Percentiles rank a stretch among this genome's conserved stretches.
Conservation (phyloP, 1,140 invertebrate species). For the Cotesia vestalis region DNA sequence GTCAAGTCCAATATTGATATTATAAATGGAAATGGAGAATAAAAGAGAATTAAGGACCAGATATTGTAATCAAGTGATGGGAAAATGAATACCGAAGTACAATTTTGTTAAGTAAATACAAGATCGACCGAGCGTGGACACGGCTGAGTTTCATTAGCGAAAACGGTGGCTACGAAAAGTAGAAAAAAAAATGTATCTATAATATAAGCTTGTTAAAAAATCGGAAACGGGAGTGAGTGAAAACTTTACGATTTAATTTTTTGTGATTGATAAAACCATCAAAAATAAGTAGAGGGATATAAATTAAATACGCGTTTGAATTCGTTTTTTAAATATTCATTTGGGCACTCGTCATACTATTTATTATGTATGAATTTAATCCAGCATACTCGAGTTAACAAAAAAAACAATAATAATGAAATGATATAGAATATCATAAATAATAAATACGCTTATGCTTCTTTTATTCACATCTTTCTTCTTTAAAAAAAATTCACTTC, state of each 20-base stretch:
- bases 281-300: background rate
- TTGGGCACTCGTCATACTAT: background rate
- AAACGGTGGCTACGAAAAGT: constrained; percentile 24
- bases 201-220: background rate
- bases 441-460: too few species aligned
- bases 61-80: background rate
- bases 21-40: background rate
- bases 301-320: background rate
- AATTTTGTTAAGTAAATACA: constrained; percentile 42
- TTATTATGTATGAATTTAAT: too few species aligned
- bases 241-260: too few species aligned
- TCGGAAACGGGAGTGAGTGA: background rate
- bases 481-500: background rate
- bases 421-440: background rate
- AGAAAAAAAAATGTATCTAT: constrained; percentile 2
- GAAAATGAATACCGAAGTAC: constrained; percentile 38
- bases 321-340: constrained; percentile 13
- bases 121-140: constrained; percentile 7
- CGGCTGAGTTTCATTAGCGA: constrained; percentile 45
- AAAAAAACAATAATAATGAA: background rate
- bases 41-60: background rate
- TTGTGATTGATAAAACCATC: constrained; percentile 17
- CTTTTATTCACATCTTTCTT: background rate
- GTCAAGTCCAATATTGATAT: background rate
- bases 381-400: background rate